Percentiles rank a stretch among this genome's conserved stretches.
These are phyloP conservation scores for Sinocyclocheilus anshuiensis DNA, from an alignment of 2,113 vertebrate species.

Conservation along the genomic window DNA sequence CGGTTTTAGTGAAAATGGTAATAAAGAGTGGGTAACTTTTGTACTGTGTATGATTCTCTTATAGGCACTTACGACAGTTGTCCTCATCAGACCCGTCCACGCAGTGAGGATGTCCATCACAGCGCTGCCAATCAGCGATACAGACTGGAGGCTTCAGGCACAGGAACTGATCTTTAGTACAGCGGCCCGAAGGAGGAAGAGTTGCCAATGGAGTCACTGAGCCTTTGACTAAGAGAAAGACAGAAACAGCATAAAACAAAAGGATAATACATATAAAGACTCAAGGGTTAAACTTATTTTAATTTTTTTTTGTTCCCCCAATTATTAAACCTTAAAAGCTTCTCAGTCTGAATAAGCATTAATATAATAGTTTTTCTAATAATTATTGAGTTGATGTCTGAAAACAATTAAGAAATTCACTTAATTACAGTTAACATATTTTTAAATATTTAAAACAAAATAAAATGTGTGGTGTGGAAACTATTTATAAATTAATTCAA, in stretches of 20 bases:
- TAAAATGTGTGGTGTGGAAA: too few species aligned
- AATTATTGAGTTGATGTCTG: not conserved
- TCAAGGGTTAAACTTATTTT: not conserved
- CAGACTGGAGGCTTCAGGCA: slow-evolving; percentile 84
- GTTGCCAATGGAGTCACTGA: slow-evolving; percentile 68
- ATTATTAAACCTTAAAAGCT: not conserved
- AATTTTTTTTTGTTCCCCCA: not conserved
- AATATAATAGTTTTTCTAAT: not conserved
- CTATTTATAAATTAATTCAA: too few species aligned
- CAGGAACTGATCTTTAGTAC: slow-evolving; percentile 83
- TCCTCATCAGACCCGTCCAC: slow-evolving; percentile 86
- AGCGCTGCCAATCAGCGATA: slow-evolving; percentile 91
- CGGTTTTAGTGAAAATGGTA: not conserved
- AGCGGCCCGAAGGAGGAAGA: slow-evolving; percentile 69
- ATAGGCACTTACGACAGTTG: slow-evolving; percentile 84
- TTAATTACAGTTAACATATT: not conserved
- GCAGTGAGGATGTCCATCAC: slow-evolving; percentile 86
- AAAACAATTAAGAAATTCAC: not conserved
- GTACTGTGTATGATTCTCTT: not conserved
- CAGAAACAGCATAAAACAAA: not conserved
- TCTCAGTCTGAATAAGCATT: not conserved
- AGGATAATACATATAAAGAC: not conserved
- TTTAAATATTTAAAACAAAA: too few species aligned
- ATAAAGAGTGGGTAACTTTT: not conserved
- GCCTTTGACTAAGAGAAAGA: slow-evolving; percentile 61